Evolutionary conservation across 2,797 vertebrate genomes (phyloP).

Genomic region (Micropoecilia bifurca): DNA sequence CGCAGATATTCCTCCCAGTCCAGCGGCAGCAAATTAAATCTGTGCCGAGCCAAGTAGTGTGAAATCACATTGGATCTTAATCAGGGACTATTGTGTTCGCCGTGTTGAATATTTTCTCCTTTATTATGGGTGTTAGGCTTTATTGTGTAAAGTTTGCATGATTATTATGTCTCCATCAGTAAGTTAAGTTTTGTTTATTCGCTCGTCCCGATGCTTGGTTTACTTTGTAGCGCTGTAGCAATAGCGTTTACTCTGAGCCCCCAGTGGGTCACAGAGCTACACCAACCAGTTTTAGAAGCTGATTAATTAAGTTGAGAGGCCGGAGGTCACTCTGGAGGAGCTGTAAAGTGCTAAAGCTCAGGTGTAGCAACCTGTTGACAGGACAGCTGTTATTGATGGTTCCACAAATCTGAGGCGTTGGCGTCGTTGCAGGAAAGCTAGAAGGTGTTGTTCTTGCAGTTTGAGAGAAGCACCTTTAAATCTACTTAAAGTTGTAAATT

Average conservation of each 20-base stretch:
- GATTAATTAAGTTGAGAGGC: background rate
- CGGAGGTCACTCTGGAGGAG: background rate
- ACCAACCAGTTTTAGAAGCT: background rate
- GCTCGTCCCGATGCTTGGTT: background rate
- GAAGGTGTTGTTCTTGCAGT: background rate
- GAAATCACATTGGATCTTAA: slow-evolving; percentile 80
- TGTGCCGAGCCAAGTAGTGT: slow-evolving; percentile 68
- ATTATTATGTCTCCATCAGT: background rate
- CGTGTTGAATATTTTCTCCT: slow-evolving; percentile 39
- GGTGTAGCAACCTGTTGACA: background rate
- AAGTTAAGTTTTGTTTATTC: background rate
- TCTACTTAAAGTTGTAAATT: background rate
- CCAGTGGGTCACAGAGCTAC: background rate
- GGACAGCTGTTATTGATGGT: background rate
- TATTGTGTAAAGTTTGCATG: slow-evolving; percentile 23
- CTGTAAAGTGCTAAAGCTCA: background rate
- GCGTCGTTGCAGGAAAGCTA: background rate
- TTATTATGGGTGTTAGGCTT: slow-evolving; percentile 42
- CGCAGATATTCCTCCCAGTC: slow-evolving; percentile 63
- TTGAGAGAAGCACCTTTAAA: background rate
- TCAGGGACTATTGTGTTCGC: slow-evolving; percentile 68
- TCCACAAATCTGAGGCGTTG: background rate
- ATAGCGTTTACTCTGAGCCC: background rate
- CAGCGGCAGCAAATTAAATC: slow-evolving; percentile 72
- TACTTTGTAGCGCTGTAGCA: background rate